Base-by-base conservation (phyloP, 2,797 vertebrate species). In the Lutjanus campechanus region DNA sequence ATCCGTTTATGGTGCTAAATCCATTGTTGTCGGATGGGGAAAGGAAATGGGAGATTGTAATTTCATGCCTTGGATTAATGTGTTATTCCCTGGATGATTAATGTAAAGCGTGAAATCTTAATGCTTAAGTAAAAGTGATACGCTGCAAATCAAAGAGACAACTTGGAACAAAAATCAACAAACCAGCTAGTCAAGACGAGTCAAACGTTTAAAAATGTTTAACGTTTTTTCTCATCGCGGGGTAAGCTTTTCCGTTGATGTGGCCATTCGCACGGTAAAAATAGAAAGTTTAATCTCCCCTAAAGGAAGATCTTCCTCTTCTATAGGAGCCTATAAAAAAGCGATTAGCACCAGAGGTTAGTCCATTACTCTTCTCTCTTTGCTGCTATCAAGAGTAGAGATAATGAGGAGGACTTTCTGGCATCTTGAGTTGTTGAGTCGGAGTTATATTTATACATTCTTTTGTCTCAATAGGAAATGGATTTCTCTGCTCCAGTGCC, bases 31-130 rank as follows among this genome's bases (percentile, higher is more conserved):
- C 67, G 78, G 85, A 88, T 76, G 40, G 72, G 84, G 83, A 84
- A 75, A 75, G 77, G 80, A 91, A 93, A 92, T 68, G 50, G 85
- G 85, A 93, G 92, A 93, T 92, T 86, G 88, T 87, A 86, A 94
- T 95, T 95, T 95, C 93, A 95, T 93, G 95, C 90, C 73, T 69
- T n/a, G 92, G 91, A 95, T 95, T 96, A 95, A 94, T 94, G 86
- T 69, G 81, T 91, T 93, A 90, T 95, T 94, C 91, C 84, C 89
- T 81, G 84, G 83, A 64, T 77, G 81, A 94, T 94, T 94, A 95
- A 95, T 91, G 89, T 88, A 89, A 94, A 93, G 93, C 89, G 69
- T 92, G 89, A 93, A 90, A 95, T 93, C 83, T 71, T 68, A 83
- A 87, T 77, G 88, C 89, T 91, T 88, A 78, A 91, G 88, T 89